phyloP scores from a whole-genome alignment of 2,888 invertebrate genomes.

The Drepana falcataria region DNA sequence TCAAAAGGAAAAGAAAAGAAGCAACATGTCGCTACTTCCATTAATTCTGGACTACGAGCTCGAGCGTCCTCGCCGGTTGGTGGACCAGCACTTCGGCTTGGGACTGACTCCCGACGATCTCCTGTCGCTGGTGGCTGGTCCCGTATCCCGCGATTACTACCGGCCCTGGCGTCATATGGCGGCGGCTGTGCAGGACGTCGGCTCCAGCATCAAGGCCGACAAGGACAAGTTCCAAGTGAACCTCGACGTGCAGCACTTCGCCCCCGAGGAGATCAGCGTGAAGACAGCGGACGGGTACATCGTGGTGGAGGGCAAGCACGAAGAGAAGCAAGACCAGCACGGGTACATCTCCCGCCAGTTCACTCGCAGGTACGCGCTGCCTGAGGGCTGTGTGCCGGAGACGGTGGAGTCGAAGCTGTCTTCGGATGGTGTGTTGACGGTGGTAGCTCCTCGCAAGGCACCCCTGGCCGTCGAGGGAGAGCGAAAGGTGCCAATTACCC shows the following conservation, averaged over 20 bases:
- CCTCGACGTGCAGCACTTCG: constrained; percentile 87
- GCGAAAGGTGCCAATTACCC: constrained; percentile 78
- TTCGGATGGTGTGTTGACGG: constrained; percentile 85
- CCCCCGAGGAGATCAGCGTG: constrained; percentile 86
- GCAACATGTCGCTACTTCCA: constrained; percentile 71
- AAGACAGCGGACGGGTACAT: constrained; percentile 85
- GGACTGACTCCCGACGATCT: constrained; percentile 71
- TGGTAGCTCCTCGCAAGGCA: constrained; percentile 79
- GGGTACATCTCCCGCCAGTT: constrained; percentile 87
- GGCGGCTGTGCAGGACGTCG: constrained; percentile 68
- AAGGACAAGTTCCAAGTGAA: constrained; percentile 76
- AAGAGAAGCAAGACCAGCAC: constrained; percentile 86
- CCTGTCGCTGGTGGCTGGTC: constrained; percentile 38
- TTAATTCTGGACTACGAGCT: constrained; percentile 58
- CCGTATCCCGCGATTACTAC: constrained; percentile 53
- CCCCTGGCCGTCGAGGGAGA: constrained; percentile 60
- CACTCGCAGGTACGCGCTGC: constrained; percentile 85
- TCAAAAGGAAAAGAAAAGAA: not conserved
- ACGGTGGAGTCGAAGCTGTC: constrained; percentile 85
- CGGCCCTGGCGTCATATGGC: constrained; percentile 67
- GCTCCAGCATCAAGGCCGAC: constrained; percentile 74
- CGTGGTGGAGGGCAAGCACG: constrained; percentile 87
- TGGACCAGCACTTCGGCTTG: constrained; percentile 77
- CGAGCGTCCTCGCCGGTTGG: constrained; percentile 59
- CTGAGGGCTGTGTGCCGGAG: constrained; percentile 84